Conservation (phyloP, 1,140 invertebrate genomes). For the Zaprionus camerounensis region DNA sequence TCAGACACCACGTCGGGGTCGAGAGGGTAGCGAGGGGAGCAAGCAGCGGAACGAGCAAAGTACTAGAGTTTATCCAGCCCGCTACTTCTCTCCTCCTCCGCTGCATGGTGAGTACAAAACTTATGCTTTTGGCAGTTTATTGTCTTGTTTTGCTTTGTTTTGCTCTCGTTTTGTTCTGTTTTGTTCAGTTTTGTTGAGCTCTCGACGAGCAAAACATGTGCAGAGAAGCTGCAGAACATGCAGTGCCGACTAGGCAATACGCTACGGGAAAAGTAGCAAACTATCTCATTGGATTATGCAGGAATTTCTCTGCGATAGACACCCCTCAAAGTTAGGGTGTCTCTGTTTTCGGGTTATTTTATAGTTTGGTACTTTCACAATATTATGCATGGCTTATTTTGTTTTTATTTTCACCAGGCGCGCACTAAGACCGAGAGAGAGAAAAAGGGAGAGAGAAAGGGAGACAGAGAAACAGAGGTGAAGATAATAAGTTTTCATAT, state of each 20-base stretch:
- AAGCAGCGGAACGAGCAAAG: neutral
- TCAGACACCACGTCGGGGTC: conserved; percentile 20
- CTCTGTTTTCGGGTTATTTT: neutral
- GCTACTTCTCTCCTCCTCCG: neutral
- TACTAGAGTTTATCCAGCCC: neutral
- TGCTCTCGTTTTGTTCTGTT: conserved; percentile 14
- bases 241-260: conserved; percentile 3
- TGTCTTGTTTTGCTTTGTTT: conserved; percentile 68
- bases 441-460: neutral
- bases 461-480: neutral
- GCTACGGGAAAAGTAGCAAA: neutral
- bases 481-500: conserved; percentile 71
- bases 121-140: conserved; percentile 76
- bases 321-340: neutral
- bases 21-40: neutral
- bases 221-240: neutral
- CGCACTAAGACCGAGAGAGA: neutral
- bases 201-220: conserved; percentile 18
- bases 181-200: conserved; percentile 16
- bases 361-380: neutral
- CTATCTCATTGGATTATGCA: neutral
- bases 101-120: conserved; percentile 43
- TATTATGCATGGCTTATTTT: conserved; percentile 27
- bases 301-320: no score
- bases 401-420: conserved; percentile 18